Conservation (phyloP, 2,113 vertebrate species). For the Phocoena sinus region DNA sequence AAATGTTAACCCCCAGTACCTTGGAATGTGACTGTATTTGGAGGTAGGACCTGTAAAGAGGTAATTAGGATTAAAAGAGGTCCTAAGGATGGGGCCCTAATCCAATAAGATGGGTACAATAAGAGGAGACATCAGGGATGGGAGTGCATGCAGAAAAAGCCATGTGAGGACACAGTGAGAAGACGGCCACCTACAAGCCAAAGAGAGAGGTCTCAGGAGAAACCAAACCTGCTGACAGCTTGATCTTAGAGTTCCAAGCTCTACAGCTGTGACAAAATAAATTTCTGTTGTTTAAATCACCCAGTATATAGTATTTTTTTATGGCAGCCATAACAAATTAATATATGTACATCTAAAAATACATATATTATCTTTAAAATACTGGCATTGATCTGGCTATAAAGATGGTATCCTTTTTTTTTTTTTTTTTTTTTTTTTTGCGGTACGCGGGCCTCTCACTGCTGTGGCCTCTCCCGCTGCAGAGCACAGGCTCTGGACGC, state of each 20-base stretch:
- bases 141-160: not conserved
- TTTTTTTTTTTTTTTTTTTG: not conserved
- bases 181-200: not conserved
- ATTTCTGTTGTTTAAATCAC: not conserved
- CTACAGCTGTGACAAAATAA: not conserved
- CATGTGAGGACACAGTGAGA: not conserved
- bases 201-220: not conserved
- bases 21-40: not conserved
- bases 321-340: not conserved
- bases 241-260: not conserved
- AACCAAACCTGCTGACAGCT: not conserved
- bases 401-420: not conserved
- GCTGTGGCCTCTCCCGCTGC: too few relatives aligned
- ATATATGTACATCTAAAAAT: not conserved
- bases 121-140: not conserved
- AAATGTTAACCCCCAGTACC: not conserved
- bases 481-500: too few relatives aligned
- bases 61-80: not conserved
- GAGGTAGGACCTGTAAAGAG: not conserved
- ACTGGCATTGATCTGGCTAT: not conserved
- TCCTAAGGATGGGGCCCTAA: not conserved
- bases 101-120: not conserved
- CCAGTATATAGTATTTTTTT: not conserved
- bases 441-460: too few relatives aligned
- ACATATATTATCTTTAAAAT: slow-evolving; percentile 23